Base-by-base conservation (phyloP, 2,797 vertebrate species). In the Microctenopoma stevenorrisi region DNA sequence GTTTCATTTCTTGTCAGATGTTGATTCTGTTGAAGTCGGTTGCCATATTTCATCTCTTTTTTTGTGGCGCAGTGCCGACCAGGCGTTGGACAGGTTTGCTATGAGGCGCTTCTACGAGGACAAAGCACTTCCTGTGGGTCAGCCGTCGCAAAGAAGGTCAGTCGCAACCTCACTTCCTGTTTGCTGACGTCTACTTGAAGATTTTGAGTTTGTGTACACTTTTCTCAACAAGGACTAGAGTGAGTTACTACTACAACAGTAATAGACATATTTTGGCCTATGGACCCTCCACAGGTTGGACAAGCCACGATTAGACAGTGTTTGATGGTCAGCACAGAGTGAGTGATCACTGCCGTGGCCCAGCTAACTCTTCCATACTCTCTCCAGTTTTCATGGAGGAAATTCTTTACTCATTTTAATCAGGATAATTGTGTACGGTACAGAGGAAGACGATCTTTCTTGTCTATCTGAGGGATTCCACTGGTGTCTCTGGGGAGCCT, bases 91-190 rank as follows among this genome's bases (percentile, higher is more conserved):
- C 92, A 92, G 97, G 68, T 99, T 99, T 61, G 97, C 97, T 57
- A 99, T 99, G 97, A 97, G 96, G 78, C 95, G 96, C 16, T 99
- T 98, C 91, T 99, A 97, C 2, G 97, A 99, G 87, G 97, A 98
- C 89, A 99, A 99, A 87, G 95, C 97, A 22, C 94, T 97, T 82
- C 96, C 97, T 0, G 95, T 96, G 35, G 96, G 95, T 48, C 97
- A 99, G 84, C 97, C 97, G 0, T 99, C 97, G 3, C 97, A 99
- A 90, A 96, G 84, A 87, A 96, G 97, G 97, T 98, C 57, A 74
- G 96, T 93, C 13, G 18, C 61, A 35, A 54, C 68, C 47, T 75
- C 74, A 63, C 40, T 78, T 80, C 62, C 67, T 76, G 62, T 72
- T 62, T 57, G 14, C 18, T 48, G 4, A 47, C 44, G 0, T 16